These are phyloP conservation scores for Syngnathus floridae DNA, from an alignment of 2,113 vertebrate species.

Conservation along the genomic window DNA sequence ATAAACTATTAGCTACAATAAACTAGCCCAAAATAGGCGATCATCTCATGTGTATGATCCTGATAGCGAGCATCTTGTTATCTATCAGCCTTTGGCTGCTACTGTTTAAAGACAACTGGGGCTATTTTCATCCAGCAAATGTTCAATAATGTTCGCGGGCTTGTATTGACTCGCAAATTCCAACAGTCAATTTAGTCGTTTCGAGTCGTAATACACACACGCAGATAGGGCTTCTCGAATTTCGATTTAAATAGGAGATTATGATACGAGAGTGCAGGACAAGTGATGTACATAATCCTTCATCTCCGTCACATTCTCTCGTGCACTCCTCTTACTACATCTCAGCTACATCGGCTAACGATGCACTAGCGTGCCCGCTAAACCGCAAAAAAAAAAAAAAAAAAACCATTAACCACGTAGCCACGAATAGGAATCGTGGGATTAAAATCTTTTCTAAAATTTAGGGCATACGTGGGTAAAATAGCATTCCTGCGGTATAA, in stretches of 20 bases:
- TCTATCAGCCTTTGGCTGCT: conserved; percentile 43
- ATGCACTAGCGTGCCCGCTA: conserved; percentile 56
- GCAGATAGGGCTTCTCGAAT: not conserved
- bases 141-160: not conserved
- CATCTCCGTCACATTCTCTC: conserved; percentile 66
- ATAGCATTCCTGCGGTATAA: conserved; percentile 25
- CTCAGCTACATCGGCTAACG: conserved; percentile 61
- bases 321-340: conserved; percentile 66
- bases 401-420: not conserved
- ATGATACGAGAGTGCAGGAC: conserved; percentile 29
- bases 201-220: not conserved
- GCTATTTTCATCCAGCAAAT: conserved; percentile 30
- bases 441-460: conserved; percentile 2
- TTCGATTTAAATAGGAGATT: conserved; percentile 1
- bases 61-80: conserved; percentile 56
- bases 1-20: conserved; percentile 25
- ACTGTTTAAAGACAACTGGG: conserved; percentile 31
- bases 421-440: conserved; percentile 8
- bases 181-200: not conserved
- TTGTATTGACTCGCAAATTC: conserved; percentile 10
- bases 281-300: conserved; percentile 49
- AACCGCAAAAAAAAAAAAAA: conserved; percentile 17
- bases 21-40: conserved; percentile 37
- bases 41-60: conserved; percentile 44
- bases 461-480: not conserved